phyloP scores from a whole-genome alignment of 2,888 invertebrate genomes.

The Petrolisthes manimaculis region DNA sequence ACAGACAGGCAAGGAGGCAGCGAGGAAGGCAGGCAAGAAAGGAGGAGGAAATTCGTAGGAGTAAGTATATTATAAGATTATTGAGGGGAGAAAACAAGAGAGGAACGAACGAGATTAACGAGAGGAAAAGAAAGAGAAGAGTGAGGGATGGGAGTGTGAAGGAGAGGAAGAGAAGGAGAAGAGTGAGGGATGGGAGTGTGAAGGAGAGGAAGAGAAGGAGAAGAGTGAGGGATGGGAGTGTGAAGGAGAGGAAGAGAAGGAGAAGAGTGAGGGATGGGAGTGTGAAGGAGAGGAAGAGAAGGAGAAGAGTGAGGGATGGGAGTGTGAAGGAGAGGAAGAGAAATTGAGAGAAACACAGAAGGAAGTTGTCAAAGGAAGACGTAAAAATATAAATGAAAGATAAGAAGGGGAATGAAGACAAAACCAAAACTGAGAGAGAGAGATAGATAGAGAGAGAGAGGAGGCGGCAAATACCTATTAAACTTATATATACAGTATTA shows the following conservation, averaged over 20 bases:
- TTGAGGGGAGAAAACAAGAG: background rate
- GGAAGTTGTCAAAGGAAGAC: background rate
- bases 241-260: slow-evolving; percentile 1
- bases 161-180: background rate
- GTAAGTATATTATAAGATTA: background rate
- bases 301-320: too few species aligned
- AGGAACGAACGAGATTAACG: background rate
- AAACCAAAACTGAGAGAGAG: too few species aligned
- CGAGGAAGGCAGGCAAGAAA: background rate
- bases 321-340: background rate
- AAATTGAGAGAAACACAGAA: background rate
- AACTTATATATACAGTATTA: too few species aligned
- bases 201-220: slow-evolving; percentile 24
- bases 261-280: too few species aligned
- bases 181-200: background rate
- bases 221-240: background rate
- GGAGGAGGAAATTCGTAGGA: too few species aligned
- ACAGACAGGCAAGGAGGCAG: background rate
- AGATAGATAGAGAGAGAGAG: background rate
- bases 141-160: too few species aligned
- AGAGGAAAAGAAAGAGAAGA: background rate
- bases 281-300: too few species aligned
- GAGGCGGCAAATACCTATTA: background rate
- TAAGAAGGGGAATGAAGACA: background rate
- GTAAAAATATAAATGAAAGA: background rate